Conservation (phyloP, 92 coral and sea anemone species). For the Blastomussa wellsi region DNA sequence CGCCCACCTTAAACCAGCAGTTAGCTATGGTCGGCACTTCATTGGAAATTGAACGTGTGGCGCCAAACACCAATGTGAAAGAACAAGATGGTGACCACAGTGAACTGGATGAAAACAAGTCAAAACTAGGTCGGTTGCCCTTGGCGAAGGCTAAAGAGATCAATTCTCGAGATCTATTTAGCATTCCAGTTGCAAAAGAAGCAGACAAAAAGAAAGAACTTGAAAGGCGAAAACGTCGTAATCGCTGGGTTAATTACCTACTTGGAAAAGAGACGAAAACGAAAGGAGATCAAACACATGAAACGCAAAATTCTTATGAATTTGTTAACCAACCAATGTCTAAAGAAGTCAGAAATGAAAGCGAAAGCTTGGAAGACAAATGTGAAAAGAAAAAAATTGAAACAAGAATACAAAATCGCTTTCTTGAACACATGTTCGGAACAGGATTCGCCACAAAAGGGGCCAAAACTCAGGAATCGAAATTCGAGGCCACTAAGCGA, state of each 20-base stretch:
- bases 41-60: background rate
- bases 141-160: background rate
- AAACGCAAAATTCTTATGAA: background rate
- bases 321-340: background rate
- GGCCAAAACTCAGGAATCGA: background rate
- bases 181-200: background rate
- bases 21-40: background rate
- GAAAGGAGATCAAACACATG: background rate
- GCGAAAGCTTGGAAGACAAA: background rate
- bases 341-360: background rate
- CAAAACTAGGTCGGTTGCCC: background rate
- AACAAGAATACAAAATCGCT: background rate
- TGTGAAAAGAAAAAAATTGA: background rate
- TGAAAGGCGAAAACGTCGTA: background rate
- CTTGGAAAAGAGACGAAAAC: background rate
- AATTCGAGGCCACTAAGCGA: background rate
- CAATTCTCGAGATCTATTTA: background rate
- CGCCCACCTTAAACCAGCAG: background rate
- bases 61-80: background rate
- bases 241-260: background rate
- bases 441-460: background rate
- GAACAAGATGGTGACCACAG: background rate
- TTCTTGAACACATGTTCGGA: slow-evolving; percentile 21
- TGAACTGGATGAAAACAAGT: background rate
- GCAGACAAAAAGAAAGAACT: background rate